Percentiles rank a stretch among this genome's conserved stretches.
Conservation (phyloP, 2,888 invertebrate species). For the Acutogordius australiensis region DNA sequence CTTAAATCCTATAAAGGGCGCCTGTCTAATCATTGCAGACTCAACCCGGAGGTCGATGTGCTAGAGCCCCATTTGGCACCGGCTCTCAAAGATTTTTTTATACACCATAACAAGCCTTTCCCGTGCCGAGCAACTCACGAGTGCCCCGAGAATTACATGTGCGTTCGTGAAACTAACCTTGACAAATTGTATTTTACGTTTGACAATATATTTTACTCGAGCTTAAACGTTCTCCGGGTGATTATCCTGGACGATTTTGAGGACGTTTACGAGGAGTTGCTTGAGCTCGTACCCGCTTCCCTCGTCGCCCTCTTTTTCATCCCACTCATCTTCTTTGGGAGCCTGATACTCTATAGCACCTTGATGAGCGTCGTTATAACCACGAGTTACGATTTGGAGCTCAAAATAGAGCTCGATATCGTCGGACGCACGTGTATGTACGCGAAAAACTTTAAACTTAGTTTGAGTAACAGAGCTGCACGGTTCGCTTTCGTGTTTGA, state of each 20-base stretch:
- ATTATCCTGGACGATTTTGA: slow-evolving; percentile 8
- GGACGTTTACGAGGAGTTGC: not conserved
- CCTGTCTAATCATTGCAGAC: not conserved
- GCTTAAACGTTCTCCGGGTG: not conserved
- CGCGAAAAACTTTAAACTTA: not conserved
- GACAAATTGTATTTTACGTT: slow-evolving; percentile 1
- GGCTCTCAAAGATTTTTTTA: not conserved
- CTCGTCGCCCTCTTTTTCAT: not conserved
- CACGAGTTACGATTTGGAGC: not conserved
- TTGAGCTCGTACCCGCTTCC: not conserved
- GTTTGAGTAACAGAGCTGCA: not conserved
- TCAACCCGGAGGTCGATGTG: not conserved
- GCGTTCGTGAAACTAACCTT: not conserved
- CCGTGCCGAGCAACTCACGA: not conserved
- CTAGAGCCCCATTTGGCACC: not conserved
- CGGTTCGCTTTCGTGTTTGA: not conserved
- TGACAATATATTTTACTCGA: slow-evolving; percentile 1
- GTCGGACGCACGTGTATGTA: not conserved
- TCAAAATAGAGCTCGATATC: not conserved
- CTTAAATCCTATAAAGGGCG: not conserved
- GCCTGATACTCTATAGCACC: not conserved
- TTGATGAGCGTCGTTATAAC: slow-evolving; percentile 1
- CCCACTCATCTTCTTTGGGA: not conserved
- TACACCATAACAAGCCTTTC: not conserved
- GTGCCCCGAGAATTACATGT: not conserved